phyloP scores from a whole-genome alignment of 1,140 invertebrate species.

The Orchestia grillus region DNA sequence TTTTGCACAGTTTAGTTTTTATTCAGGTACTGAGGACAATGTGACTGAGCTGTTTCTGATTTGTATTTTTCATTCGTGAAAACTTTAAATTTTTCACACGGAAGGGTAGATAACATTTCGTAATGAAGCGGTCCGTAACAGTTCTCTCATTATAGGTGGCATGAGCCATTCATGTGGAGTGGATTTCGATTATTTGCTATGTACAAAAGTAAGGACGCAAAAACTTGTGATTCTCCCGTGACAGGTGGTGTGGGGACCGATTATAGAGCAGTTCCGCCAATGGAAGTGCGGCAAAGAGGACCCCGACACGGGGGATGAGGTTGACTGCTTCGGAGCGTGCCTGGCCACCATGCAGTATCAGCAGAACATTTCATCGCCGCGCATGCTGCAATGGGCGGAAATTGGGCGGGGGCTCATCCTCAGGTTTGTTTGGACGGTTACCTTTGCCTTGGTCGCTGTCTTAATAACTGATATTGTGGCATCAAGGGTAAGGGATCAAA shows the following conservation, averaged over 20 bases:
- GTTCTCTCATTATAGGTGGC: not conserved
- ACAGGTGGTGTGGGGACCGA: slow-evolving; percentile 32
- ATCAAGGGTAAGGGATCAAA: too few species aligned
- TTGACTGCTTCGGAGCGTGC: not conserved
- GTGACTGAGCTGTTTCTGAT: not conserved
- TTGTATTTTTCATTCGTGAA: not conserved
- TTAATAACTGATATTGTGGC: too few species aligned
- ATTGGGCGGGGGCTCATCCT: not conserved
- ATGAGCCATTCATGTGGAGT: not conserved
- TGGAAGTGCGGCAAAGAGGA: slow-evolving; percentile 7
- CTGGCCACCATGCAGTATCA: not conserved
- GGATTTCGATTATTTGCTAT: not conserved
- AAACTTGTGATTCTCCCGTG: not conserved
- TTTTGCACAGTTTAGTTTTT: not conserved
- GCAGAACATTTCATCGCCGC: not conserved
- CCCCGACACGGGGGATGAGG: not conserved
- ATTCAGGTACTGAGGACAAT: not conserved
- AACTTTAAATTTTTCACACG: not conserved
- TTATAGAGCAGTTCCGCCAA: not conserved
- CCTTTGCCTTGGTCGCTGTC: not conserved
- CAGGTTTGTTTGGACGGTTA: not conserved
- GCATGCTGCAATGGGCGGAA: not conserved
- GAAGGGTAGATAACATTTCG: not conserved
- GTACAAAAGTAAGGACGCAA: not conserved
- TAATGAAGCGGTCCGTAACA: not conserved